Base-by-base conservation (phyloP, 2,888 invertebrate species). In the Leptinotarsa haldemani region DNA sequence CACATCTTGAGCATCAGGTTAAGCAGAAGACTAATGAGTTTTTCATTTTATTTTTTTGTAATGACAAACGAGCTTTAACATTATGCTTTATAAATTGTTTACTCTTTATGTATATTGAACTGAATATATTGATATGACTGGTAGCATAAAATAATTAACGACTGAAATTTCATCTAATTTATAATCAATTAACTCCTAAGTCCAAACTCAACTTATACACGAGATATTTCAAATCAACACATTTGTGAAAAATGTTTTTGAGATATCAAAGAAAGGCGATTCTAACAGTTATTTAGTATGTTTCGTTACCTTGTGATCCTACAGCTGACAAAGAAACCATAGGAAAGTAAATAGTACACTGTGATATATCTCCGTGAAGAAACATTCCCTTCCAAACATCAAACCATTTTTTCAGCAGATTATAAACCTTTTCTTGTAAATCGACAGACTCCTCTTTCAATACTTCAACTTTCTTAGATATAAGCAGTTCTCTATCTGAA, bases 301-400 rank as follows among this genome's bases (percentile, higher is more conserved):
- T n/a, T 18, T 63, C 47, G 40, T 66, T 80, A 85, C 88, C 89
- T 85, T 89, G 84, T 22, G 89, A 90, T 78, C 90, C 90, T n/a
- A 90, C 82, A 1, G 91, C 90, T 9, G 90, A 89, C 3, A 91
- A 90, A 0, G 90, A 89, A 58, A 84, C 86, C 73, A 89, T 88
- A 7, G 92, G 91, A 79, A 92, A 89, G 84, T 93, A 93, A 76
- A 93, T 87, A 40, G 90, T 88, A 79, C 90, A 88, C 80, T 90
- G 88, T 0, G 91, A 91, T 47, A 92, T 82, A 78, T 91, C 91
- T 16, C 91, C 90, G 80, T 84, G 88, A 58, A 91, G 81, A 13
- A 90, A 86, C 80, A 90, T 85, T 73, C 88, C 88, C 77, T 88
- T 88, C 90, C 90, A 91, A 78, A 89, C 89, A 52, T 88, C 86